These are phyloP conservation scores for Siderastrea siderea DNA, from an alignment of 92 coral and sea anemone genomes.

Conservation along the genomic window DNA sequence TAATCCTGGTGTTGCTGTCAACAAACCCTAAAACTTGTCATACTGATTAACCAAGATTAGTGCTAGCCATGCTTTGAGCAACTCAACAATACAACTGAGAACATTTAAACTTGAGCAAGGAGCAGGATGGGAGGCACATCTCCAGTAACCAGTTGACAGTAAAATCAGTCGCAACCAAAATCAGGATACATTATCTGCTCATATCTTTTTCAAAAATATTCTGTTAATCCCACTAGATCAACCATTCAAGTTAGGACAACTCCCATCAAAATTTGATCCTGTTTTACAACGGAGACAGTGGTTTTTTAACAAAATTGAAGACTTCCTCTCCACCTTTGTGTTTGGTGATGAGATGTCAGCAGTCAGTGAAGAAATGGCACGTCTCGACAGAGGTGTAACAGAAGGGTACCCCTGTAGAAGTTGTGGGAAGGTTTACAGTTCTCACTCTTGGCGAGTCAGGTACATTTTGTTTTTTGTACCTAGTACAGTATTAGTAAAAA, in stretches of 20 bases:
- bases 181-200: too few relatives aligned
- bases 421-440: not conserved
- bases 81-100: too few relatives aligned
- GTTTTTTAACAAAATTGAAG: conserved; percentile 12
- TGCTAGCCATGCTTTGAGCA: too few relatives aligned
- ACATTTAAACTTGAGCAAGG: too few relatives aligned
- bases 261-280: not conserved
- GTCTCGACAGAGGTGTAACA: not conserved
- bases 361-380: not conserved
- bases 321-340: conserved; percentile 11
- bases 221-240: not conserved
- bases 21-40: too few relatives aligned
- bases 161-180: too few relatives aligned
- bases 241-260: not conserved
- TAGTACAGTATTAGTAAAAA: too few relatives aligned
- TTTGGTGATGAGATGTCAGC: conserved; percentile 15
- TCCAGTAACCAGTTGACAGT: too few relatives aligned
- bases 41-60: too few relatives aligned
- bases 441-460: conserved; percentile 24
- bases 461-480: not conserved
- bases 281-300: not conserved
- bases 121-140: too few relatives aligned
- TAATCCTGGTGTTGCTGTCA: too few relatives aligned
- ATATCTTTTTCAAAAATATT: too few relatives aligned
- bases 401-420: conserved; percentile 6